These are phyloP conservation scores for Epinotia nisella DNA, from an alignment of 2,888 invertebrate genomes.

Conservation along the genomic window DNA sequence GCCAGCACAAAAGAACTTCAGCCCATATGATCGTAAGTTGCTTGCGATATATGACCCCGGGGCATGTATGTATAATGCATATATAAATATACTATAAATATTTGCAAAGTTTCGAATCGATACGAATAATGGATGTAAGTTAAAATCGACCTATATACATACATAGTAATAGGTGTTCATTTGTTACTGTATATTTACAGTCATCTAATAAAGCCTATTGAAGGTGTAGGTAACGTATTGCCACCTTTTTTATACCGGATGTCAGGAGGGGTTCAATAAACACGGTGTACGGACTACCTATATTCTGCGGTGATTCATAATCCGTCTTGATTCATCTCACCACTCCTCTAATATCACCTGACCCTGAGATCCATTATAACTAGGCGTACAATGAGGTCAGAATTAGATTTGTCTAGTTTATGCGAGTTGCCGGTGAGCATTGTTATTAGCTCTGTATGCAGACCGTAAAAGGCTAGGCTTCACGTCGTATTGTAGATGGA, in stretches of 20 bases:
- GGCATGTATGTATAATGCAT: too few relatives aligned
- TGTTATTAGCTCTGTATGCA: neutral
- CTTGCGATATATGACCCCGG: too few relatives aligned
- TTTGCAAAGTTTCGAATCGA: too few relatives aligned
- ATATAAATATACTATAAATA: too few relatives aligned
- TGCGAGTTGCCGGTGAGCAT: neutral
- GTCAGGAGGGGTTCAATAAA: neutral
- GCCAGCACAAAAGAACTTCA: too few relatives aligned
- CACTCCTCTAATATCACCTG: neutral
- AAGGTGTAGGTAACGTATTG: too few relatives aligned
- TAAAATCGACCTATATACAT: too few relatives aligned
- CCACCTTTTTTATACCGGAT: neutral
- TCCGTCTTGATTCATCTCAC: neutral
- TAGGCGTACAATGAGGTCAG: neutral
- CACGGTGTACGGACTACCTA: neutral
- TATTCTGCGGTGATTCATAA: neutral
- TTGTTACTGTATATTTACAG: too few relatives aligned
- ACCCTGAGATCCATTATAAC: neutral
- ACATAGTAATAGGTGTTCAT: too few relatives aligned
- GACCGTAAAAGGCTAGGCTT: slow-evolving; percentile 29
- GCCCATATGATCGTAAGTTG: too few relatives aligned
- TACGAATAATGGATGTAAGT: too few relatives aligned
- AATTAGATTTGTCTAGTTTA: neutral
- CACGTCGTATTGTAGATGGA: slow-evolving; percentile 19
- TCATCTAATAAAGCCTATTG: neutral